Percentiles rank a stretch among this genome's conserved stretches.
Evolutionary conservation across 2,797 vertebrate genomes (phyloP).

Genomic region (Labeo calbasu): DNA sequence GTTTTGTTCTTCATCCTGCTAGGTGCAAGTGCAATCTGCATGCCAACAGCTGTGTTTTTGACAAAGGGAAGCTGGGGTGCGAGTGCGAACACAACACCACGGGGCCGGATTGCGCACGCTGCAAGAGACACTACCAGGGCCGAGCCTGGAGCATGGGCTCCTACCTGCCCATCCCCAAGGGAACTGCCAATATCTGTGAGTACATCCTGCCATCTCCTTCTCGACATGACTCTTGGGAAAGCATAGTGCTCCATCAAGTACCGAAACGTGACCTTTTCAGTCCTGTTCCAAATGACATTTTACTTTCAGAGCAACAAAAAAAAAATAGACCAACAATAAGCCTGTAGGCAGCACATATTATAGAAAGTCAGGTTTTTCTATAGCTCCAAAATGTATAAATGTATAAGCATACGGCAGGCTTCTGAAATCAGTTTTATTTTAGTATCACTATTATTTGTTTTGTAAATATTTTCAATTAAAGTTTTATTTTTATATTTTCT

Average conservation of each 20-base stretch:
- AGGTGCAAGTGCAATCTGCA: slow-evolving; percentile 99
- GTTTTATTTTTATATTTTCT: neutral
- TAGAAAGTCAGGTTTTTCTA: neutral
- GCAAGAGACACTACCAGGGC: slow-evolving; percentile 96
- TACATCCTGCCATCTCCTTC: slow-evolving; percentile 62
- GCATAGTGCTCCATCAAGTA: slow-evolving; percentile 35
- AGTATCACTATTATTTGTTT: neutral
- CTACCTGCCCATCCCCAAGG: slow-evolving; percentile 97
- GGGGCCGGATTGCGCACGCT: slow-evolving; percentile 95
- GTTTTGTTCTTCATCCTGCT: slow-evolving; percentile 60
- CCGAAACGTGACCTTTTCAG: slow-evolving; percentile 40
- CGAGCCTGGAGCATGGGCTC: slow-evolving; percentile 94
- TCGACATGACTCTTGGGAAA: slow-evolving; percentile 31
- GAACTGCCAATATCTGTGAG: slow-evolving; percentile 99
- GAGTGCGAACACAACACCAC: slow-evolving; percentile 99
- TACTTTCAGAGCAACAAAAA: slow-evolving; percentile 28
- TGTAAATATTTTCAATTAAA: neutral
- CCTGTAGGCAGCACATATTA: slow-evolving; percentile 13
- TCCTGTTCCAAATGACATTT: slow-evolving; percentile 46
- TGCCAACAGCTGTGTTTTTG: slow-evolving; percentile 92
- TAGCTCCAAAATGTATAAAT: neutral
- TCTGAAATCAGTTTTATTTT: slow-evolving; percentile 11
- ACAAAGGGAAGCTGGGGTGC: slow-evolving; percentile 93
- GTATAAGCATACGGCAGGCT: neutral
- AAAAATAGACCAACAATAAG: slow-evolving; percentile 9